Percentiles rank a stretch among this genome's conserved stretches.
These are phyloP conservation scores for Alces alces DNA, from an alignment of 2,113 vertebrate species.

Conservation along the genomic window DNA sequence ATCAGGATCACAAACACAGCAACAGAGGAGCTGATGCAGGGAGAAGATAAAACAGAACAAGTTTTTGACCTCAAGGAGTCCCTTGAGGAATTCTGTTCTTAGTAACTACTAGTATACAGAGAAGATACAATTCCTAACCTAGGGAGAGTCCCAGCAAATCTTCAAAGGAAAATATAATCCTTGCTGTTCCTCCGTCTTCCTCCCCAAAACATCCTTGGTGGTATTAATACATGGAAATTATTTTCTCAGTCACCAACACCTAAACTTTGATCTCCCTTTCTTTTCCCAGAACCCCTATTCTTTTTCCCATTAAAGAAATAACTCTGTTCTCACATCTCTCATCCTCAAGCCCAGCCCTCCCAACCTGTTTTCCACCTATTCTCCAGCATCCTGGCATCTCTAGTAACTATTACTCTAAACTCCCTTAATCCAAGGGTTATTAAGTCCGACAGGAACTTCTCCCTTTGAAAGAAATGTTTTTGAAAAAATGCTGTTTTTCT, in stretches of 20 bases:
- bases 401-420: neutral
- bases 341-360: neutral
- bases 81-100: neutral
- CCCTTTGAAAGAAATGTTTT: slow-evolving; percentile 22
- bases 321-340: neutral
- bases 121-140: slow-evolving; percentile 28
- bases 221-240: neutral
- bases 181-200: neutral
- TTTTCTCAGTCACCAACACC: neutral
- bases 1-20: neutral
- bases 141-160: neutral
- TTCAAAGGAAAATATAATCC: slow-evolving; percentile 27
- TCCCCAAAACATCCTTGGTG: neutral
- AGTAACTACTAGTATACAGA: neutral
- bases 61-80: neutral
- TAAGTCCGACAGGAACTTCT: neutral
- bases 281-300: neutral
- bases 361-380: neutral
- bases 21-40: neutral
- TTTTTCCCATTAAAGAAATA: neutral
- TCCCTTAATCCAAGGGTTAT: neutral
- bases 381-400: neutral
- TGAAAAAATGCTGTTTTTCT: neutral
- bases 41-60: neutral
- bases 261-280: neutral